phyloP scores from a whole-genome alignment of 2,113 vertebrate genomes.

The Hydropotes inermis region DNA sequence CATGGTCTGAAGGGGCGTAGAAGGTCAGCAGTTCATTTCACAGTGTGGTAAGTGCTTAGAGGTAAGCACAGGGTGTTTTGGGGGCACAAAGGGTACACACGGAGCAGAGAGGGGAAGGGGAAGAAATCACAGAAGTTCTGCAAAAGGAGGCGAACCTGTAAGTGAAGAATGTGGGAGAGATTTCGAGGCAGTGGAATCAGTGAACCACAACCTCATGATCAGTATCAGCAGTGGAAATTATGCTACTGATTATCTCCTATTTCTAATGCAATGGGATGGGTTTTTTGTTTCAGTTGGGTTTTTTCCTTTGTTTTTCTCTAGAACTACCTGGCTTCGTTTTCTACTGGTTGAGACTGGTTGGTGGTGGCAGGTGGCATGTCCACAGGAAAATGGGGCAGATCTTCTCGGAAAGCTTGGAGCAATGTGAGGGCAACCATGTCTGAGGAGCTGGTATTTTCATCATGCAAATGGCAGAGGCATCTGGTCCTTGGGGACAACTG shows the following conservation, averaged over 20 bases:
- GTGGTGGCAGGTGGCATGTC: background rate
- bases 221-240: background rate
- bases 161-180: background rate
- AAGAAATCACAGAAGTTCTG: background rate
- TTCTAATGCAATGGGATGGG: background rate
- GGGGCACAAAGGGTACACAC: background rate
- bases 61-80: background rate
- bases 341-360: background rate
- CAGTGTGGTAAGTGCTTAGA: background rate
- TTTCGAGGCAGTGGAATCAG: background rate
- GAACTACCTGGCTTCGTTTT: background rate
- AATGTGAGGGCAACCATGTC: background rate
- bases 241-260: background rate
- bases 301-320: background rate
- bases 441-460: background rate
- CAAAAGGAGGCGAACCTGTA: background rate
- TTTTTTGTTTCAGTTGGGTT: background rate
- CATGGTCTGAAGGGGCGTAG: background rate
- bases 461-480: background rate
- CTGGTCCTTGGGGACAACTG: background rate
- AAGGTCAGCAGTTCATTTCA: background rate
- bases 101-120: background rate
- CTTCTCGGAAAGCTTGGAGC: background rate
- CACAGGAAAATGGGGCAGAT: background rate
- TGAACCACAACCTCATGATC: background rate